Conservation (phyloP, 2,113 vertebrate genomes). For the Sigmodon hispidus region DNA sequence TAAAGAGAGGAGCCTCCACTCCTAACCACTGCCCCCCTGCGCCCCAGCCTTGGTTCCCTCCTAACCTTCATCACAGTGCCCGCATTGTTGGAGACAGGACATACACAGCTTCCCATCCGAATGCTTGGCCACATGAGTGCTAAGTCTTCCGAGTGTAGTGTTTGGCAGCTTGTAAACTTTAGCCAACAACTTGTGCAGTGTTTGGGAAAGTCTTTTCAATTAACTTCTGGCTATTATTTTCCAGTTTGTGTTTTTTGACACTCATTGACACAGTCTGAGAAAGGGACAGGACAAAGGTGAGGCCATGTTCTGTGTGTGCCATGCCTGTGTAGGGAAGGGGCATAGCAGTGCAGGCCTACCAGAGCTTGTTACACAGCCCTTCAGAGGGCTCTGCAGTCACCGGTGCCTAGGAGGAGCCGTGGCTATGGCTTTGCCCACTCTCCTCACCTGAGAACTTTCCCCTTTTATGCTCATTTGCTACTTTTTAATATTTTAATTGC, state of each 20-base stretch:
- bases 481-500: background rate
- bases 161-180: background rate
- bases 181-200: too few species aligned
- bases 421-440: accelerated
- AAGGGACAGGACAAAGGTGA: background rate
- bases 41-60: background rate
- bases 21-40: background rate
- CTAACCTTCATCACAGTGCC: background rate
- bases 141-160: background rate
- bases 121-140: background rate
- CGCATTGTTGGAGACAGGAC: background rate
- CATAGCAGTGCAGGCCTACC: background rate
- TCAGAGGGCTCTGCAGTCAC: background rate
- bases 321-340: background rate
- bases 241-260: background rate
- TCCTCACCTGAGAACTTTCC: background rate
- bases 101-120: accelerated
- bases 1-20: background rate
- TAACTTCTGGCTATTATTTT: accelerated
- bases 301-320: too few species aligned
- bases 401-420: accelerated
- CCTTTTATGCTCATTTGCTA: background rate
- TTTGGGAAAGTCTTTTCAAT: background rate
- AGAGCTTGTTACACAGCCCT: background rate
- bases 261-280: background rate